phyloP scores from a whole-genome alignment of 2,797 vertebrate genomes.

The Oreonectes daqikongensis region DNA sequence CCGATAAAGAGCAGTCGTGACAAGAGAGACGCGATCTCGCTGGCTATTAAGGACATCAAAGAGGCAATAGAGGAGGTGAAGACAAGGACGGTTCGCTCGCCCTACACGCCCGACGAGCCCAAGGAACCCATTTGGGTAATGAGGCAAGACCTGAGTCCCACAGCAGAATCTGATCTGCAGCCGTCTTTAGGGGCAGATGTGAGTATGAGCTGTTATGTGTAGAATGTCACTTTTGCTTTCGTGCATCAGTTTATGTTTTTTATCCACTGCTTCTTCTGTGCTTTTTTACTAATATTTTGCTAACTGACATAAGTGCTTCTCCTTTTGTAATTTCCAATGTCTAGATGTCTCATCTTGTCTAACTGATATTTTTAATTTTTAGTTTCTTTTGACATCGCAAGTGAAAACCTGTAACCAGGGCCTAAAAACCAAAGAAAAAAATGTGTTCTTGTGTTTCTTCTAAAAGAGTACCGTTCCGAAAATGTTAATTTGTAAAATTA shows the following conservation, averaged over 20 bases:
- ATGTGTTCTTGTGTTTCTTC: too few species aligned
- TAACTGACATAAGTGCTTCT: too few species aligned
- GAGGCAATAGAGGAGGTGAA: slow-evolving; percentile 98
- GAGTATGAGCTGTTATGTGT: slow-evolving; percentile 69
- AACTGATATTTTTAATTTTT: not conserved
- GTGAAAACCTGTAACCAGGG: too few species aligned
- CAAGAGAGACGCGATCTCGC: slow-evolving; percentile 91
- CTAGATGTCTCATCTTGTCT: too few species aligned
- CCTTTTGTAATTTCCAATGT: too few species aligned
- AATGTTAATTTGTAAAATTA: too few species aligned
- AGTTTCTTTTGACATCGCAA: too few species aligned
- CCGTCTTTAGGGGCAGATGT: slow-evolving; percentile 86
- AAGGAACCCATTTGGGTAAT: slow-evolving; percentile 98
- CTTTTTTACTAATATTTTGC: too few species aligned
- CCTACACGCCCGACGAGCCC: slow-evolving; percentile 95
- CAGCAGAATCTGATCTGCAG: slow-evolving; percentile 85
- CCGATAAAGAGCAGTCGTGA: slow-evolving; percentile 80
- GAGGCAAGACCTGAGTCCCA: slow-evolving; percentile 94
- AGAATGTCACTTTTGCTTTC: not conserved
- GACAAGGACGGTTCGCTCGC: slow-evolving; percentile 93
- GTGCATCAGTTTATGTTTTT: not conserved
- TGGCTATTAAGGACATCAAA: slow-evolving; percentile 97
- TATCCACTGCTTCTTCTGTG: not conserved
- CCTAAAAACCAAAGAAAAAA: too few species aligned
- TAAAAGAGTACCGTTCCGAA: too few species aligned